Evolutionary conservation across 2,888 invertebrate genomes (phyloP).

Genomic region (Parnassius apollo): DNA sequence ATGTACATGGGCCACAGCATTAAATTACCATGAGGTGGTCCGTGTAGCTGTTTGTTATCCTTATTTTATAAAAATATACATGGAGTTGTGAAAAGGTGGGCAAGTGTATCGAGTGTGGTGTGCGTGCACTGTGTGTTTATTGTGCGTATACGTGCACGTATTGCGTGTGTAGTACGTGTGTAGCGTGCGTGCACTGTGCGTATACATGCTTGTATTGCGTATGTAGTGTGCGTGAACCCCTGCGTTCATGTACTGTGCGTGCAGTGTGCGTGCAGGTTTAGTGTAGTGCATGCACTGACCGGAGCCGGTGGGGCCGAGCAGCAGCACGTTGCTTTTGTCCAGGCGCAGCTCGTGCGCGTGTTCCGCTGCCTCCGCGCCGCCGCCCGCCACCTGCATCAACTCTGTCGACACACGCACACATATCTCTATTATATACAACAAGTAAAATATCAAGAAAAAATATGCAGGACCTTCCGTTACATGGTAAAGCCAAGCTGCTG

Average conservation of each 20-base stretch:
- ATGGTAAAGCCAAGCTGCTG: no score
- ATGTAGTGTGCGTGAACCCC: neutral
- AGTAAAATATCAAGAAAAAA: no score
- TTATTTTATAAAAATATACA: no score
- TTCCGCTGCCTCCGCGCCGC: slow-evolving; percentile 91
- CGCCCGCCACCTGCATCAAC: slow-evolving; percentile 88
- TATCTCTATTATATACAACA: no score
- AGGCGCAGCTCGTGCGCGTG: slow-evolving; percentile 90
- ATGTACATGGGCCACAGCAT: no score
- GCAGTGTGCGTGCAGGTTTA: neutral
- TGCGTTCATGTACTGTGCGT: no score
- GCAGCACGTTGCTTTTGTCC: slow-evolving; percentile 97
- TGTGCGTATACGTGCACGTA: no score
- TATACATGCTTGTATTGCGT: neutral
- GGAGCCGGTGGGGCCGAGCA: slow-evolving; percentile 98
- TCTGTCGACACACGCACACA: slow-evolving; percentile 77
- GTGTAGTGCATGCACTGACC: slow-evolving; percentile 77
- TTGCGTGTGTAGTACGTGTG: neutral
- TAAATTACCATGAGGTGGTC: no score
- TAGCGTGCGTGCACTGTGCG: neutral
- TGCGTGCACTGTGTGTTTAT: no score
- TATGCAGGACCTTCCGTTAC: no score
- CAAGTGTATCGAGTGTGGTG: neutral
- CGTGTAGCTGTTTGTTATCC: no score
- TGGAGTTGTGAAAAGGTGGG: no score